phyloP scores from a whole-genome alignment of 1,140 invertebrate genomes.

The Spodoptera frugiperda region DNA sequence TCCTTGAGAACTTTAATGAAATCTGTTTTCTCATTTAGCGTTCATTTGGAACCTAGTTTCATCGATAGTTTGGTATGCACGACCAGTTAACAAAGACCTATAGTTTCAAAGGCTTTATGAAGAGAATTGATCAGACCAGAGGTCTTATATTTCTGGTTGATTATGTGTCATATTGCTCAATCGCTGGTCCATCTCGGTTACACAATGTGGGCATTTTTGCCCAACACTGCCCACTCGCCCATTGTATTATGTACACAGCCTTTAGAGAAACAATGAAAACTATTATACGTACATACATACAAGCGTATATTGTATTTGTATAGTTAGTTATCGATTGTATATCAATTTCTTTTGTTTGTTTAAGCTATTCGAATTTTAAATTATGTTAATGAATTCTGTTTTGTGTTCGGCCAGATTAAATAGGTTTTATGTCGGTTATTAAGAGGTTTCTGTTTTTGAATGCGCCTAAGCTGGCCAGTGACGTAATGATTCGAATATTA shows the following conservation, averaged over 20 bases:
- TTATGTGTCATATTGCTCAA: constrained; percentile 61
- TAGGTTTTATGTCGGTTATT: neutral
- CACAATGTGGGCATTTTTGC: constrained; percentile 69
- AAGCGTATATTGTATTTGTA: constrained; percentile 61
- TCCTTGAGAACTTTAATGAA: constrained; percentile 15
- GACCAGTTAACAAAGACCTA: constrained; percentile 37
- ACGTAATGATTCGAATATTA: too few relatives aligned
- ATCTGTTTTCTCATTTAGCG: constrained; percentile 33
- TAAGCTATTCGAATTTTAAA: constrained; percentile 24
- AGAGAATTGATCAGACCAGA: constrained; percentile 1
- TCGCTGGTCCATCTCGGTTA: constrained; percentile 59
- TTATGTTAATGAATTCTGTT: constrained; percentile 30
- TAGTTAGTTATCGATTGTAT: constrained; percentile 27
- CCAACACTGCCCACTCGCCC: constrained; percentile 62
- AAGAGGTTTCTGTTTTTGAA: neutral
- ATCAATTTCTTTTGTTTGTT: constrained; percentile 43
- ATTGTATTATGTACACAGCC: constrained; percentile 53
- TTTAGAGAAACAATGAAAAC: constrained; percentile 73
- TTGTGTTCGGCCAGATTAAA: constrained; percentile 9
- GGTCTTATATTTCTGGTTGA: constrained; percentile 57
- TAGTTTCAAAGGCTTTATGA: neutral
- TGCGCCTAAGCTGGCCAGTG: too few relatives aligned
- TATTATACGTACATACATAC: constrained; percentile 55
- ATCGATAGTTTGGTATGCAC: constrained; percentile 44
- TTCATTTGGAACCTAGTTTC: constrained; percentile 7